Percentiles rank a stretch among this genome's conserved stretches.
Conservation (phyloP, 2,888 invertebrate species). For the Xestia rhomboidea region DNA sequence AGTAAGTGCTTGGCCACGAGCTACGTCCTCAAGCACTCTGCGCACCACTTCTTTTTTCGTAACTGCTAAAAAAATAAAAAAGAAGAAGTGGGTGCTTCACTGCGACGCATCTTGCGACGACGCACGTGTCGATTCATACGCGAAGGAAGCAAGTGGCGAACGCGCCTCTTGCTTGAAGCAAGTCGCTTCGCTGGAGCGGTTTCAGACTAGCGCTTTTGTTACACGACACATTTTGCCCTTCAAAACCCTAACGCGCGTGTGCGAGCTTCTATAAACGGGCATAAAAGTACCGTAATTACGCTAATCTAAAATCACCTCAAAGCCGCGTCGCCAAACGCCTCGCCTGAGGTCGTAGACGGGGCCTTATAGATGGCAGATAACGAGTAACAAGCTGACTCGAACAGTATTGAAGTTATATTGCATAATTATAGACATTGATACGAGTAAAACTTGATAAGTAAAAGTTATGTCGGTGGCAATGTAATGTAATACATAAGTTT, state of each 20-base stretch:
- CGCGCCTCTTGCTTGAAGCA: background rate
- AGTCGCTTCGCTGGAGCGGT: background rate
- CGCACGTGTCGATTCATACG: too few species aligned
- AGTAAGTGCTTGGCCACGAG: background rate
- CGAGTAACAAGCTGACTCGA: conserved; percentile 12
- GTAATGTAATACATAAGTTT: background rate
- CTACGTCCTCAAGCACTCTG: background rate
- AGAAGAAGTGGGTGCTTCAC: too few species aligned
- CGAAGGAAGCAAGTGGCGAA: background rate
- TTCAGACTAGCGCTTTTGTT: background rate
- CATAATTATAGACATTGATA: conserved; percentile 48
- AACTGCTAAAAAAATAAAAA: too few species aligned
- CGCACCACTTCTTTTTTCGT: too few species aligned
- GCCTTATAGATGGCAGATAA: conserved; percentile 43
- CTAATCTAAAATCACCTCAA: background rate
- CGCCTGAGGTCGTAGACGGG: background rate
- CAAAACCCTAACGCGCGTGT: background rate
- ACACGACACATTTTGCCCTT: background rate
- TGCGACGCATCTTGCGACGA: too few species aligned
- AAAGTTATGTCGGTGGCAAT: conserved; percentile 12
- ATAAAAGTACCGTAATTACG: background rate
- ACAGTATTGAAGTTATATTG: conserved; percentile 47
- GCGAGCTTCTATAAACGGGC: background rate
- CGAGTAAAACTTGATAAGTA: conserved; percentile 33
- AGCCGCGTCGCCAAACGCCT: background rate